A percentile compares a stretch with the other conserved stretches of the same genome.
These are phyloP conservation scores for Eulacestoma nigropectus DNA, from an alignment of 2,113 vertebrate genomes.

Conservation along the genomic window DNA sequence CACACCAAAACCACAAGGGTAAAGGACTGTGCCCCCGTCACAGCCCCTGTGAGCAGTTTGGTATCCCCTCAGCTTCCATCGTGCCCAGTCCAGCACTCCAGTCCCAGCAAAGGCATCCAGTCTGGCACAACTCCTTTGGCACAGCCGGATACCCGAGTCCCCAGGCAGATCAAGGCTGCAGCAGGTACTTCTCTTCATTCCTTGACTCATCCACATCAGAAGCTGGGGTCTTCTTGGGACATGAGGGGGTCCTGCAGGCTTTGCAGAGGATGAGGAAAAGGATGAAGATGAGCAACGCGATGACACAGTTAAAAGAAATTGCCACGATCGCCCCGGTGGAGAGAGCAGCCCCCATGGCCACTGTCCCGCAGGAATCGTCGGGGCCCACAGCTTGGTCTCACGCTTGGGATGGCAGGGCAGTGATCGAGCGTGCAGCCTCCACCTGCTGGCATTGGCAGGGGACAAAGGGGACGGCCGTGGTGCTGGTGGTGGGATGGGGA, in stretches of 20 bases:
- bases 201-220: constrained; percentile 64
- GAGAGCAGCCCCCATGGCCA: constrained; percentile 73
- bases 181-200: constrained; percentile 78
- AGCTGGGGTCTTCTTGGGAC: constrained; percentile 62
- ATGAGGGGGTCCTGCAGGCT: constrained; percentile 77
- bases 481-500: not conserved
- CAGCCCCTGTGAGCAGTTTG: accelerated
- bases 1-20: not conserved
- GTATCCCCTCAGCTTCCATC: not conserved
- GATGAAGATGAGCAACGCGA: constrained; percentile 72
- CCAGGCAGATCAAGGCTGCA: constrained; percentile 70
- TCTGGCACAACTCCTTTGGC: accelerated
- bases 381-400: not conserved
- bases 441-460: constrained; percentile 5
- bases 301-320: constrained; percentile 76
- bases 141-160: accelerated
- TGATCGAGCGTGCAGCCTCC: accelerated
- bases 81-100: not conserved
- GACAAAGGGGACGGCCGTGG: not conserved
- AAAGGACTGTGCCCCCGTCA: accelerated
- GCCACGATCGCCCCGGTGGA: constrained; percentile 76
- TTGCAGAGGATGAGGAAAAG: constrained; percentile 80
- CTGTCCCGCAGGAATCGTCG: not conserved
- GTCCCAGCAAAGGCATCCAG: not conserved
- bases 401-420: not conserved